Base-by-base conservation (phyloP, 2,888 invertebrate species). In the Cheilosia soror region DNA sequence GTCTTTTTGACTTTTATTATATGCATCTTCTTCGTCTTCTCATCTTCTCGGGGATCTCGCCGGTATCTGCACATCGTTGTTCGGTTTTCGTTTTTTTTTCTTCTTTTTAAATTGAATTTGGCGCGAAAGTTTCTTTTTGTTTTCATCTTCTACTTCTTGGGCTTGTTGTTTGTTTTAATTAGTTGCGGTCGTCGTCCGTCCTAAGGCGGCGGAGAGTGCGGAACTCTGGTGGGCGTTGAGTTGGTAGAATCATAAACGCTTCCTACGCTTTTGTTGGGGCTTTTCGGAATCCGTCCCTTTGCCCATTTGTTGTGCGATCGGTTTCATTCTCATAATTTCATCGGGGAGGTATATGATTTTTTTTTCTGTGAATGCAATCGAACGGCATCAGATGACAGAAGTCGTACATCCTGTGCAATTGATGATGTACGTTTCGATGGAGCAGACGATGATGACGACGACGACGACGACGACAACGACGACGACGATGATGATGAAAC, bases 1-100 rank as follows among this genome's bases (percentile, higher is more conserved):
- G 63, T 85, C 76, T 85, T 81, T 81, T 81, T 85, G 85, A 81
- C 85, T 81, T 85, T 85, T 85, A 85, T 81, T 85, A 80, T 85
- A 76, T 76, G 76, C 85, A 76, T 81, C 76, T 72, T 68, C 60
- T 42, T 81, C 47, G 29, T 47, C 40, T 42, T 11, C 25, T 29
- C 9, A 25, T 11, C 40, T 40, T 51, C 20, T 55, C 75, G 20
- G 5, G 37, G 20, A 51, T 29, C 25, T 60, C 57, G 57, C 42
- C 31, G 15, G 37, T 37, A 44, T 51, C 42, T 62, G 58, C 42
- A 62, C 57, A 47, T 63, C 20, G 57, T 63, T 58, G 83, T 73
- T 83, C 63, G 42, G 65, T 47, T 75, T 63, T 83, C 68, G 78
- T 66, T 77, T 60, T 57, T 55, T 44, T 15, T n/a, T 47, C n/a